Evolutionary conservation across 2,113 vertebrate species (phyloP), one percentile per base, ranked within the genome.

Genomic region (Centropus bengalensis): DNA sequence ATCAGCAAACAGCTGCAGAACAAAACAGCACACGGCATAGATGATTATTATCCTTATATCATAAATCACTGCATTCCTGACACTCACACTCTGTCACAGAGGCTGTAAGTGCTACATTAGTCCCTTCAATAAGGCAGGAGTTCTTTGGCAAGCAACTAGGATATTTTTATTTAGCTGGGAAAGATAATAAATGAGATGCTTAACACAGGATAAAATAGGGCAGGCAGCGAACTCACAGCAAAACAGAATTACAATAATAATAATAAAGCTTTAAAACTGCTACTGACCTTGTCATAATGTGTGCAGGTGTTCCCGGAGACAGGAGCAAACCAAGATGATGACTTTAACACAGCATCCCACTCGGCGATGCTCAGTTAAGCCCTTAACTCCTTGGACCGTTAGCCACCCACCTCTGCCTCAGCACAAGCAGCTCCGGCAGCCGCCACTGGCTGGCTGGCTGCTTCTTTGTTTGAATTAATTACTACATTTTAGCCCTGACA

Each of bases 201-300:
- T 74, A n/a, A 52, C 7, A 42, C 10, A 89, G 63, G 62, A 81
- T 45, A 84, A 90, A 92, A 54, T 2, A 82, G 19, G 33, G 56
- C 7, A 19, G 64, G 54, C 71, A 79, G 33, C 12, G 74, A 74
- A 77, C 68, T 32, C 19, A 15, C 56, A 56, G 62, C 62, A 56
- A 32, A 59, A 0, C 42, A 86, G 27, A 84, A 91, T 62, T 47
- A 77, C 40, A 85, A 69, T 1, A 69, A 67, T 4, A 69, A 66
- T 4, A 84, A 58, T 10, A 40, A 38, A 56, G 77, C 86, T 79
- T 89, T 3, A 89, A 80, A 77, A 52, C 26, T 7, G 47, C 71
- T 45, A 98, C 97, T 94, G 76, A 98, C 98, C 97, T 98, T 97
- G 30, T 97, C 97, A 97, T 97, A 66, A 75, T 66, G 91, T 47